Evolutionary conservation across 2,797 vertebrate genomes (phyloP).

Genomic region (Toxotes lorentzi): DNA sequence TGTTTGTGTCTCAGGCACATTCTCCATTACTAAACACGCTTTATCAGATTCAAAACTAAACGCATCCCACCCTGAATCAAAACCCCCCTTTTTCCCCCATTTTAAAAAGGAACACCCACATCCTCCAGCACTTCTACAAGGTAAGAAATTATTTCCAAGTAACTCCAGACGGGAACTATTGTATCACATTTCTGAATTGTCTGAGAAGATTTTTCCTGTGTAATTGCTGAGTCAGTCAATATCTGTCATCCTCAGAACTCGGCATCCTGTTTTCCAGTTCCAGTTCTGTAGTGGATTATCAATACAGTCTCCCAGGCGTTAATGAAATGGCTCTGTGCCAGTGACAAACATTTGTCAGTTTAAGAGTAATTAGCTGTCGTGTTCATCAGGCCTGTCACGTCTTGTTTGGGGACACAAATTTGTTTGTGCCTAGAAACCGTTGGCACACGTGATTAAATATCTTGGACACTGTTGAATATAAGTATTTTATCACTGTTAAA

Average conservation of each 20-base stretch:
- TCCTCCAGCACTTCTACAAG: constrained; percentile 72
- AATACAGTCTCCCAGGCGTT: constrained; percentile 74
- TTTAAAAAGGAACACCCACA: constrained; percentile 77
- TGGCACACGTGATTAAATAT: neutral
- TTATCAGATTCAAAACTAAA: neutral
- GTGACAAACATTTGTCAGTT: constrained; percentile 13
- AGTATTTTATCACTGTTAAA: constrained; percentile 6
- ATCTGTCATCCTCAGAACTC: constrained; percentile 70
- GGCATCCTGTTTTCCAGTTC: constrained; percentile 74
- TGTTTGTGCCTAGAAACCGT: neutral
- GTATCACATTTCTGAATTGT: neutral
- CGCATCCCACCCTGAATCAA: neutral
- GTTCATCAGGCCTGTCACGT: neutral
- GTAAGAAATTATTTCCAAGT: constrained; percentile 58
- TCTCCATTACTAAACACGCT: neutral
- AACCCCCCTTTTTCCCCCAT: neutral
- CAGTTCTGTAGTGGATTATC: constrained; percentile 71
- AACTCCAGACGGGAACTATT: neutral
- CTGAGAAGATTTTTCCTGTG: neutral
- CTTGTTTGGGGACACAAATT: neutral
- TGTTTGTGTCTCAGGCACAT: neutral
- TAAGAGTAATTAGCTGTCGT: neutral
- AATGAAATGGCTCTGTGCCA: constrained; percentile 30
- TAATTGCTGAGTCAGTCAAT: neutral
- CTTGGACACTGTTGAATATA: neutral